Evolutionary conservation across 2,888 invertebrate species (phyloP), one percentile per base, ranked within the genome.

Genomic region (Rutpela maculata): DNA sequence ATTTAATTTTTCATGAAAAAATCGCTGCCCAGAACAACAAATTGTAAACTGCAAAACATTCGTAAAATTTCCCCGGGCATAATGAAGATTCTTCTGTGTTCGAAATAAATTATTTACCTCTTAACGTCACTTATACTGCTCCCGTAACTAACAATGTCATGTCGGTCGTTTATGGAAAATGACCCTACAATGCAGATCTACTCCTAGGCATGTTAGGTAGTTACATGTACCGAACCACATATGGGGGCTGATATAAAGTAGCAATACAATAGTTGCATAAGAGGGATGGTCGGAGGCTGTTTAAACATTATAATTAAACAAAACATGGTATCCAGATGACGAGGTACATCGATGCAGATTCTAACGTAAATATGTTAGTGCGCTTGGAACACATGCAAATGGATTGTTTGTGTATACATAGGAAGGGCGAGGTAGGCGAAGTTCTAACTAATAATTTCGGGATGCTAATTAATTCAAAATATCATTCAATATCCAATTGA

Each of bases 381-480:
- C 77, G 81, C 79, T 75, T 80, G 73, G 78, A 80, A 84, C 80
- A 83, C 83, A 83, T 83, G 83, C 83, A 85, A 84, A 84, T 85
- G 82, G 83, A 81, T 81, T 83, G 82, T 83, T 83, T 84, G 81
- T 75, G 79, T 80, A 80, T 62, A 55, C 71, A 76, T 74, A 67
- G 75, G 78, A 66, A 79, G 79, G 67, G 71, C 56, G 66, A 71
- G 19, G 12, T 67, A 63, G 62, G 72, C 57, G 56, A 56, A 63
- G 31, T 71, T 72, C 57, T 60, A 80, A 83, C 84, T 84, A 85
- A 85, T 85, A 85, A 86, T 86, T 85, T 85, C 84, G 80, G 82
- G 83, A 83, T 80, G 82, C 79, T 86, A 85, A 86, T 86, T 86
- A 85, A 86, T 86, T 86, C 85, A 85, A 85, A 86, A 86, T 86